A percentile compares a stretch with the other conserved stretches of the same genome.
These are phyloP conservation scores for Anaspis maculata DNA, from an alignment of 2,888 invertebrate species.

Conservation along the genomic window DNA sequence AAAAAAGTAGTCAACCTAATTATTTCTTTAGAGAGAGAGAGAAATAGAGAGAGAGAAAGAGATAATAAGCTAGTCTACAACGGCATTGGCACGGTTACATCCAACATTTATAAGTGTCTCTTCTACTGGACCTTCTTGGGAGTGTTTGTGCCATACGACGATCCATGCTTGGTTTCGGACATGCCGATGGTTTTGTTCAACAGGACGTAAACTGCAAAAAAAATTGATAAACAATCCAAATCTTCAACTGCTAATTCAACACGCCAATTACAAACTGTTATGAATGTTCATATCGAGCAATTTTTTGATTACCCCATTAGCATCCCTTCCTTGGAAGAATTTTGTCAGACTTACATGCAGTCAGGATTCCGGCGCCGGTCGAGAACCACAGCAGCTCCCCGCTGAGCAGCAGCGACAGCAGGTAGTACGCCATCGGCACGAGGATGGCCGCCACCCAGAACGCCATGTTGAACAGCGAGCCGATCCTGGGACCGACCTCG, in stretches of 20 bases:
- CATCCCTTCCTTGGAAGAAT: too few relatives aligned
- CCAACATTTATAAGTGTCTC: too few relatives aligned
- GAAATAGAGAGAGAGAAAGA: too few relatives aligned
- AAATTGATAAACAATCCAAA: not conserved
- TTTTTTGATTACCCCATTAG: too few relatives aligned
- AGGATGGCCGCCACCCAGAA: constrained; percentile 62
- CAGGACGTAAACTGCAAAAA: constrained; percentile 63
- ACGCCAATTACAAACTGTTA: too few relatives aligned
- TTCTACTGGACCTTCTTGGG: constrained; percentile 44
- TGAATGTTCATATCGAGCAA: too few relatives aligned
- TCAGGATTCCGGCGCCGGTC: constrained; percentile 60
- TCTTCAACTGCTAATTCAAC: too few relatives aligned
- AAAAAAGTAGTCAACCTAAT: too few relatives aligned
- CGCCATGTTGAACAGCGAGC: constrained; percentile 61
- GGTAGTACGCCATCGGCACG: constrained; percentile 63
- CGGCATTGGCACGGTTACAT: too few relatives aligned
- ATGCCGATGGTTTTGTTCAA: constrained; percentile 74
- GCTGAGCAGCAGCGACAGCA: constrained; percentile 58
- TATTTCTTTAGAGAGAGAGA: too few relatives aligned
- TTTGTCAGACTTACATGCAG: constrained; percentile 56
- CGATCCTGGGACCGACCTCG: constrained; percentile 50
- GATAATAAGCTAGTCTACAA: too few relatives aligned
- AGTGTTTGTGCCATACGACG: constrained; percentile 64
- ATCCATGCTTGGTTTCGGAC: constrained; percentile 78
- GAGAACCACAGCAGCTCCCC: constrained; percentile 65